phyloP scores from a whole-genome alignment of 2,797 vertebrate species.

The Chrysolophus pictus region DNA sequence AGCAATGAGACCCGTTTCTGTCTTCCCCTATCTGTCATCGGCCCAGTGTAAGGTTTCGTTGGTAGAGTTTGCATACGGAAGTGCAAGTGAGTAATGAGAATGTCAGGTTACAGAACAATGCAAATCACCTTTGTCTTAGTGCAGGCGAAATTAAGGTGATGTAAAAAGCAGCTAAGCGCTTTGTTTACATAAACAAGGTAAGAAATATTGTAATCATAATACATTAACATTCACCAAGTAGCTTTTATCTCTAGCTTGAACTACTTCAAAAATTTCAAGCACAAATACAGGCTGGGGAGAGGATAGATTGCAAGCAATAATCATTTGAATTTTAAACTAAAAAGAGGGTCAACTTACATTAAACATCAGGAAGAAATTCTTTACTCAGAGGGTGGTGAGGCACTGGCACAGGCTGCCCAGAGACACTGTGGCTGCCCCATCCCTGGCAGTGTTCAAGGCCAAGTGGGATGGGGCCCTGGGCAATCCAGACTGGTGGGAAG shows the following conservation, averaged over 20 bases:
- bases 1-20: background rate
- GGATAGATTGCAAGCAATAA: background rate
- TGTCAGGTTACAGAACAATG: background rate
- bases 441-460: background rate
- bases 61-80: background rate
- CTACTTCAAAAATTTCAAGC: background rate
- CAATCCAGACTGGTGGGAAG: background rate
- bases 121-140: background rate
- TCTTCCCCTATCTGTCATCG: accelerated
- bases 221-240: background rate
- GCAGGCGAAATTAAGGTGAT: background rate
- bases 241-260: background rate
- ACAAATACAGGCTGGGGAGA: background rate
- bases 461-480: background rate
- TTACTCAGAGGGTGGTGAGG: background rate
- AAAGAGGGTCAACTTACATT: background rate
- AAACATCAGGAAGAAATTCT: background rate
- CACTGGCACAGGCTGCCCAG: background rate
- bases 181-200: background rate
- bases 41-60: background rate
- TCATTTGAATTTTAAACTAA: background rate
- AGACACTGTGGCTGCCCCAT: background rate
- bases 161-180: background rate
- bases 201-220: background rate
- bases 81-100: background rate